These are phyloP conservation scores for Oxygymnocypris stewartii DNA, from an alignment of 2,113 vertebrate species.

Conservation along the genomic window DNA sequence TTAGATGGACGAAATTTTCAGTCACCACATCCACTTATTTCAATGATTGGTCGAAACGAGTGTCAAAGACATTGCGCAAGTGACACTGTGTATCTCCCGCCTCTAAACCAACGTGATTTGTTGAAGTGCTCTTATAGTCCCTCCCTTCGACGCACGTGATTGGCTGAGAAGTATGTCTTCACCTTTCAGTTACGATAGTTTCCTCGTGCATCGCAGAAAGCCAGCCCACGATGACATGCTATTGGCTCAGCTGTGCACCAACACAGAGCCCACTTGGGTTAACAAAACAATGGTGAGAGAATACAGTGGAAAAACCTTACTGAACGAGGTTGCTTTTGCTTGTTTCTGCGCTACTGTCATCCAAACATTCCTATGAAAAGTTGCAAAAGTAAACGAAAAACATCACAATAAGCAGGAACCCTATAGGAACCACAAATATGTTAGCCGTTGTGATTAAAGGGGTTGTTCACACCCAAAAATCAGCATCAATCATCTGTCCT, in stretches of 20 bases:
- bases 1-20: conserved; percentile 53
- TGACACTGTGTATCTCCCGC: conserved; percentile 41
- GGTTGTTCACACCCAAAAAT: background rate
- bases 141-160: conserved; percentile 30
- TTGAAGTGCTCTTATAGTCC: conserved; percentile 46
- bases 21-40: conserved; percentile 30
- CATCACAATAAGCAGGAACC: background rate
- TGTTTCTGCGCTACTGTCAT: conserved; percentile 39
- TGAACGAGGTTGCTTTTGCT: background rate
- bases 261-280: background rate
- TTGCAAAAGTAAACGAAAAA: conserved; percentile 3
- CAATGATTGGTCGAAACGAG: conserved; percentile 44
- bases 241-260: conserved; percentile 63
- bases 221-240: conserved; percentile 68
- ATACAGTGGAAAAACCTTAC: background rate
- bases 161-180: conserved; percentile 54
- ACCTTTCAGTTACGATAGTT: conserved; percentile 57
- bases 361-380: conserved; percentile 44
- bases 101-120: conserved; percentile 56
- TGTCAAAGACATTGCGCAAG: conserved; percentile 55
- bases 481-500: too few species aligned
- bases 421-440: background rate
- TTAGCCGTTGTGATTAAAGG: background rate
- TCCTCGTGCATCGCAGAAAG: conserved; percentile 66
- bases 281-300: conserved; percentile 33